These are phyloP conservation scores for Conomelus anceps DNA, from an alignment of 2,888 invertebrate genomes.

Conservation along the genomic window DNA sequence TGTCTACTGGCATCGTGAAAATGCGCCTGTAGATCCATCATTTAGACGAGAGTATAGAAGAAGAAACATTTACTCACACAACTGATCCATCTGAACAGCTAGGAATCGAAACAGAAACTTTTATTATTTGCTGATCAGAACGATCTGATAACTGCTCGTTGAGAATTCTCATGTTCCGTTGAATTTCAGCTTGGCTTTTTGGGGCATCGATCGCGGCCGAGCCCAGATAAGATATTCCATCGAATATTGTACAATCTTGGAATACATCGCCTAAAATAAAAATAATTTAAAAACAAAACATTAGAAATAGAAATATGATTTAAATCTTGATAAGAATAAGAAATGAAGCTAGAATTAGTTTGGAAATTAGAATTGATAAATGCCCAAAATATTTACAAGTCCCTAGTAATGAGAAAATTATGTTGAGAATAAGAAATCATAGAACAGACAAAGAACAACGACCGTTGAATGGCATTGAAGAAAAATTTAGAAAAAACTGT, in stretches of 20 bases:
- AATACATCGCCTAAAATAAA: conserved; percentile 68
- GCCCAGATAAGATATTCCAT: conserved; percentile 88
- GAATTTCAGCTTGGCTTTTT: conserved; percentile 86
- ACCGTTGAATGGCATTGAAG: too few relatives aligned
- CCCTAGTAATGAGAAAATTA: too few relatives aligned
- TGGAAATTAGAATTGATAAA: too few relatives aligned
- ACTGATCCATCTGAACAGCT: conserved; percentile 88
- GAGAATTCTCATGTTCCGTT: conserved; percentile 84
- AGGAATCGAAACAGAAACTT: conserved; percentile 87
- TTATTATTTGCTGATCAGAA: conserved; percentile 65
- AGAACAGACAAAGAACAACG: too few relatives aligned
- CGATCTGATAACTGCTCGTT: conserved; percentile 61
- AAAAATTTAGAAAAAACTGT: too few relatives aligned
- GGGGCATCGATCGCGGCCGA: conserved; percentile 87
- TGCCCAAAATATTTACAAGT: too few relatives aligned
- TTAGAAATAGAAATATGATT: not conserved
- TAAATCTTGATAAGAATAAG: not conserved
- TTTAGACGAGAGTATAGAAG: too few relatives aligned
- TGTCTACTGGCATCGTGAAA: too few relatives aligned
- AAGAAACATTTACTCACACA: conserved; percentile 74
- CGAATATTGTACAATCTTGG: conserved; percentile 86
- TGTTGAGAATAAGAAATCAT: too few relatives aligned
- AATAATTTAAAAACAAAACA: conserved; percentile 22
- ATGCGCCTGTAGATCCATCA: too few relatives aligned
- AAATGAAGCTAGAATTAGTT: not conserved